Evolutionary conservation across 2,113 vertebrate genomes (phyloP).

Genomic region (Dasypus novemcinctus): DNA sequence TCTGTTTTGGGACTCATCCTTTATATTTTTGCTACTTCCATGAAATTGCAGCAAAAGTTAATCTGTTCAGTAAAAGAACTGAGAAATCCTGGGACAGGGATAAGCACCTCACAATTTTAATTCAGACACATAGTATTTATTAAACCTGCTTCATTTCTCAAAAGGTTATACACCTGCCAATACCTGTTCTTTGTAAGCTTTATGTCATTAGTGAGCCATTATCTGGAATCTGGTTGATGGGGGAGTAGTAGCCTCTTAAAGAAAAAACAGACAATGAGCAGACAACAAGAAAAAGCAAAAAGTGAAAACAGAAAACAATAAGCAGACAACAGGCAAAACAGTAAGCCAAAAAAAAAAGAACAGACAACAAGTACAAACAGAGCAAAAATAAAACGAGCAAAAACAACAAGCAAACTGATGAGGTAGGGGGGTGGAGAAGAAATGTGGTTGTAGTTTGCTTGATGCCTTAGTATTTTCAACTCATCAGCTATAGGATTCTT

Average conservation of each 20-base stretch:
- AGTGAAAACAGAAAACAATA: too few relatives aligned
- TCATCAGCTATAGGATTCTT: not conserved
- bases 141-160: conserved; percentile 68
- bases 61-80: not conserved
- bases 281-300: too few relatives aligned
- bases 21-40: not conserved
- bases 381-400: too few relatives aligned
- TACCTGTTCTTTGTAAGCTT: conserved; percentile 63
- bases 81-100: conserved; percentile 11
- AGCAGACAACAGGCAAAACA: too few relatives aligned
- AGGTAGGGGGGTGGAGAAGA: too few relatives aligned
- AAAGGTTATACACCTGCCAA: conserved; percentile 52
- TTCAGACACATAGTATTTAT: conserved; percentile 52
- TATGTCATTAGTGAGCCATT: not conserved
- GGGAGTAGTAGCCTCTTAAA: not conserved
- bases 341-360: too few relatives aligned
- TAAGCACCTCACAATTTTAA: conserved; percentile 30
- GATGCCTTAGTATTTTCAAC: not conserved
- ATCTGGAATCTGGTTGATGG: not conserved
- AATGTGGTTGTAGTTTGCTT: conserved; percentile 4
- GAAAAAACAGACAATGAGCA: too few relatives aligned
- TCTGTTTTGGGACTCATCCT: not conserved
- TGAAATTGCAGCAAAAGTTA: not conserved
- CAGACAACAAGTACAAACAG: too few relatives aligned
- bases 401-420: too few relatives aligned